Base-by-base conservation (phyloP, 2,797 vertebrate genomes). In the Pteronotus mesoamericanus region DNA sequence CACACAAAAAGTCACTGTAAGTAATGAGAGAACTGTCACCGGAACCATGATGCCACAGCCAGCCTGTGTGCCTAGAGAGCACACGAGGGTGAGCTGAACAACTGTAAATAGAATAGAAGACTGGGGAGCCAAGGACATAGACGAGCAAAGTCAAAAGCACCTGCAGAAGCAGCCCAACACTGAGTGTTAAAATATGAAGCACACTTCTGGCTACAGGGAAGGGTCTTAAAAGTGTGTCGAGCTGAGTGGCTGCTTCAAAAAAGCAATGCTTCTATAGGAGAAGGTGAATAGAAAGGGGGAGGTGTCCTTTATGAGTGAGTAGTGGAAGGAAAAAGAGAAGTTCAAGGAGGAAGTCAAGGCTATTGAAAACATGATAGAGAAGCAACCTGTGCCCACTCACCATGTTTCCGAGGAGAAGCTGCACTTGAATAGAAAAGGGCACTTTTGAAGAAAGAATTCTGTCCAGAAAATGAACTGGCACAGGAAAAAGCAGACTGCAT, bases 71-170 rank as follows among this genome's bases (percentile, higher is more conserved):
- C 12, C 3, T 7, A 32, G 39, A 22, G 2, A 32, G 9, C 26
- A 3, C 0, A 0, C 44, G 2, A 46, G 64, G 37, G 9, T 21
- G 48, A 75, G 16, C 0, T 37, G 61, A 48, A 32, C 4, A 14
- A 29, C 7, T n/a, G 15, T n/a, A 61, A 59, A 53, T 0, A 9
- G 78, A 53, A 46, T 0, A 9, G 78, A 53, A 53, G 64, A 14
- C 2, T 29, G 83, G 8, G 44, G 26, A 39, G 10, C 19, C 14
- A 8, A 55, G 61, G 6, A 9, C 7, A 34, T 2, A 42, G 78
- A 46, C 3, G 24, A 89, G 19, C n/a, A 61, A 4, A 66, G 59
- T 77, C 44, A 55, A 29, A 29, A 29, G 51, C 34, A 71, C 10
- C 4, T n/a, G 1, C 11, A 26, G 44, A 44, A 37, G 51, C 32